These are phyloP conservation scores for Atrina japonica DNA, from an alignment of 2,888 invertebrate genomes.

Conservation along the genomic window DNA sequence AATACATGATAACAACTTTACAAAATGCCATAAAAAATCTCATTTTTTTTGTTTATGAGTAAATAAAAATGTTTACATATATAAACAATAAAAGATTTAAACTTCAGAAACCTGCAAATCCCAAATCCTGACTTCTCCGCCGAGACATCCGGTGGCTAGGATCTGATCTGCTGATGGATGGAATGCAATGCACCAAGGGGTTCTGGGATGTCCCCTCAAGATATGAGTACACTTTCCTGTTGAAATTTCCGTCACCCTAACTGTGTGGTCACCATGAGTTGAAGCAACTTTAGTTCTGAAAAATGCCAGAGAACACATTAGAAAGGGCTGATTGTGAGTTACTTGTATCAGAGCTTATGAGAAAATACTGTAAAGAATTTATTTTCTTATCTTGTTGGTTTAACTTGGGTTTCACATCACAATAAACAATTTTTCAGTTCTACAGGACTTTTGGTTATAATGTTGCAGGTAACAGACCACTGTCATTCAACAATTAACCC, in stretches of 20 bases:
- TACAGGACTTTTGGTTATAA: neutral
- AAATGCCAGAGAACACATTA: slow-evolving; percentile 35
- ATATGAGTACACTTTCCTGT: slow-evolving; percentile 90
- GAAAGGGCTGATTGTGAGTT: neutral
- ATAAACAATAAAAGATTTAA: too few relatives aligned
- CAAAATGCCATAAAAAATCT: too few relatives aligned
- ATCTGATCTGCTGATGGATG: slow-evolving; percentile 92
- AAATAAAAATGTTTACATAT: too few relatives aligned
- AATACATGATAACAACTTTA: too few relatives aligned
- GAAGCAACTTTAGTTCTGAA: slow-evolving; percentile 87
- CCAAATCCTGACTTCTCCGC: slow-evolving; percentile 95
- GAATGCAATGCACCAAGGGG: slow-evolving; percentile 95
- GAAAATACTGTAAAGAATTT: too few relatives aligned
- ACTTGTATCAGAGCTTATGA: neutral
- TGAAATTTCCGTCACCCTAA: slow-evolving; percentile 90
- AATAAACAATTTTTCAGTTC: too few relatives aligned
- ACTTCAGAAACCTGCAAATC: slow-evolving; percentile 89
- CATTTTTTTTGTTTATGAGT: too few relatives aligned
- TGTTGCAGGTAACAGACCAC: neutral
- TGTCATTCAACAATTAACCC: neutral
- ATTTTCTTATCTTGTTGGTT: too few relatives aligned
- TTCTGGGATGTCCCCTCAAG: slow-evolving; percentile 90
- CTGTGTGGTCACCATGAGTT: slow-evolving; percentile 91
- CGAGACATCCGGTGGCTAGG: slow-evolving; percentile 92
- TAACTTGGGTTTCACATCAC: too few relatives aligned